Percentiles rank a stretch among this genome's conserved stretches.
Conservation (phyloP, 2,888 invertebrate species). For the Celastrina argiolus region DNA sequence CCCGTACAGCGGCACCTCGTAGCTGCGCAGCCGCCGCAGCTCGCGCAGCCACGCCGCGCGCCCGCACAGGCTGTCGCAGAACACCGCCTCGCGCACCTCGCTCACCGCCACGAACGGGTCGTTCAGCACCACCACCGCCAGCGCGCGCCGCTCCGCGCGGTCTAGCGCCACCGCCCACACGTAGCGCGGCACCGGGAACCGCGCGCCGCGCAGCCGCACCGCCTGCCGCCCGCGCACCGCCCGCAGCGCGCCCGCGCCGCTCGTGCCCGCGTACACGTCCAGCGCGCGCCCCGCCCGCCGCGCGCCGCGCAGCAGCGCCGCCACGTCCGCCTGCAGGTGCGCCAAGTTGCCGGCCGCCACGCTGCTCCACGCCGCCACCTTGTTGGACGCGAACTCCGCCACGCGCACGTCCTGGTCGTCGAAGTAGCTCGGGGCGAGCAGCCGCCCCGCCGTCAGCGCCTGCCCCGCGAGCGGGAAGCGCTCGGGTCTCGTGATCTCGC, state of each 20-base stretch:
- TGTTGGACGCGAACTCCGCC: conserved; percentile 59
- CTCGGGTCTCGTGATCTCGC: conserved; percentile 53
- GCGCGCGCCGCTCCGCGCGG: conserved; percentile 34
- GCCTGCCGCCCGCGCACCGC: conserved; percentile 29
- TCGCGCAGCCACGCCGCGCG: conserved; percentile 51
- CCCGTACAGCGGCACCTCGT: conserved; percentile 59
- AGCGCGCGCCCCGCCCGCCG: conserved; percentile 36
- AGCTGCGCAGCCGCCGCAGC: conserved; percentile 47
- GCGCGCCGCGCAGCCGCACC: conserved; percentile 34
- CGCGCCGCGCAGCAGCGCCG: conserved; percentile 34
- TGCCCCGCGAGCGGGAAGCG: conserved; percentile 52
- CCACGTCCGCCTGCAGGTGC: conserved; percentile 57
- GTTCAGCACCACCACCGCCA: conserved; percentile 58
- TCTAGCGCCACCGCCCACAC: conserved; percentile 60
- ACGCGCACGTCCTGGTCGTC: conserved; percentile 56
- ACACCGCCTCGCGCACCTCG: conserved; percentile 58
- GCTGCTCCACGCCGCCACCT: conserved; percentile 57
- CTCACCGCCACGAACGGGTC: conserved; percentile 67
- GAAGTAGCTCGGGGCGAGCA: conserved; percentile 56
- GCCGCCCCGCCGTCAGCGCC: conserved; percentile 46
- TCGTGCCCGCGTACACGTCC: conserved; percentile 45
- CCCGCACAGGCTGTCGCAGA: conserved; percentile 62
- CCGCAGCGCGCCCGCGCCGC: conserved; percentile 40
- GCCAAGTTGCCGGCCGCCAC: conserved; percentile 57
- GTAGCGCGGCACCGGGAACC: conserved; percentile 64